Evolutionary conservation across 2,797 vertebrate species (phyloP), one percentile per base, ranked within the genome.

Genomic region (Anguilla pacifica): DNA sequence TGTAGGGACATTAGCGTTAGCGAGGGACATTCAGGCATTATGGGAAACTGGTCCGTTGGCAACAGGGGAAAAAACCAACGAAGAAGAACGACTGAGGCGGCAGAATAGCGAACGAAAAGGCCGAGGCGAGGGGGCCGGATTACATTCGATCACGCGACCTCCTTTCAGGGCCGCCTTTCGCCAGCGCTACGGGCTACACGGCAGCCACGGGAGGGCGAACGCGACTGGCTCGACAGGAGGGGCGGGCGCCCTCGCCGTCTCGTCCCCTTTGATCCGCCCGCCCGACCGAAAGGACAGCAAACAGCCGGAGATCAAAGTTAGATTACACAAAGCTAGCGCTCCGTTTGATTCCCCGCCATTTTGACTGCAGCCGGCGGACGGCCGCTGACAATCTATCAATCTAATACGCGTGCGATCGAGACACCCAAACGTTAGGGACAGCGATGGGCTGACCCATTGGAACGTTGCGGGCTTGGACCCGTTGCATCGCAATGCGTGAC

Each of bases 361-460:
- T 19, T 49, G 22, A 49, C 5, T 46, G n/a, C 10, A 43, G 17
- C 43, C 39, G n/a, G 17, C 25, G 17, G 77, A 9, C 1, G 49
- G 77, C 43, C 72, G 5, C 35, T 15, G 3, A 39, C 25, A 57
- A 67, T 31, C 79, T 57, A 15, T 51, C 70, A 31, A 53, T 74
- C 83, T 6, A 59, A 59, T n/a, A 88, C 19, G 19, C 59, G 28
- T 84, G 84, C 74, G 0, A 64, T 74, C 85, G 88, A 90, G 88
- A 90, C 49, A 87, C 85, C 84, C 92, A 93, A 93, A 94, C 92
- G 92, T 87, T 89, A 89, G 77, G 5, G 77, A 43, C 77, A 46
- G 77, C 22, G 11, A 19, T 81, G 6, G 43, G 77, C 77, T 25
- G 39, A 81, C 3, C 43, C 77, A 46, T 81, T 49, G 43, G 77